Evolutionary conservation across 2,888 invertebrate genomes (phyloP).

Genomic region (Silvanus unidentatus): DNA sequence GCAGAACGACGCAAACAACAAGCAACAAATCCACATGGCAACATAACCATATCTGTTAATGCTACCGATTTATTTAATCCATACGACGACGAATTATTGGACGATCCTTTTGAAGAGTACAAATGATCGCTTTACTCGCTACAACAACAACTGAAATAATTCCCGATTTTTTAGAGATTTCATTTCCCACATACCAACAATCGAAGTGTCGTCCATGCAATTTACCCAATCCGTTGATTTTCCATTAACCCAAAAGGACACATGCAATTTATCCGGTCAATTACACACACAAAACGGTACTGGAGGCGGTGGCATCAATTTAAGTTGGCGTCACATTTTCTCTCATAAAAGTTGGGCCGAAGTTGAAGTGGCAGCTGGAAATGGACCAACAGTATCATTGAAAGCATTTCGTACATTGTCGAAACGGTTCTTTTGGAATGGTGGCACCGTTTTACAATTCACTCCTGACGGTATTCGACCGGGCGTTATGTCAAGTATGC

Average conservation of each 20-base stretch:
- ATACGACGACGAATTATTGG: constrained; percentile 61
- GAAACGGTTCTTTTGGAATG: constrained; percentile 69
- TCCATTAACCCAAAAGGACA: constrained; percentile 80
- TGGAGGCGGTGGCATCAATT: constrained; percentile 70
- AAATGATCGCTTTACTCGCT: constrained; percentile 10
- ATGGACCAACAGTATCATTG: constrained; percentile 71
- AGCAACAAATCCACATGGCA: constrained; percentile 87
- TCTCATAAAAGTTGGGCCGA: constrained; percentile 86
- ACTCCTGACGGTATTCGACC: constrained; percentile 71
- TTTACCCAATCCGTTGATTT: constrained; percentile 91
- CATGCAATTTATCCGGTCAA: constrained; percentile 75
- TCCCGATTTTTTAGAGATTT: constrained; percentile 22
- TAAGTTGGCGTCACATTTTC: constrained; percentile 70
- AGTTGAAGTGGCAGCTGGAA: constrained; percentile 77
- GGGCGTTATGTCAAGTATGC: constrained; percentile 72
- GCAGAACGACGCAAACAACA: constrained; percentile 85
- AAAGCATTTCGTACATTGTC: constrained; percentile 74
- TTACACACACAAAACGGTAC: constrained; percentile 84
- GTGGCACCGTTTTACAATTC: constrained; percentile 69
- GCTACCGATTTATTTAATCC: constrained; percentile 91
- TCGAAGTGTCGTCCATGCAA: constrained; percentile 91
- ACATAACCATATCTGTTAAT: constrained; percentile 80
- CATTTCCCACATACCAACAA: constrained; percentile 53
- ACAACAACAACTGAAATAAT: not conserved
- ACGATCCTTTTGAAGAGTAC: constrained; percentile 42